Evolutionary conservation across 2,113 vertebrate genomes (phyloP).

Genomic region (Oceanites oceanicus): DNA sequence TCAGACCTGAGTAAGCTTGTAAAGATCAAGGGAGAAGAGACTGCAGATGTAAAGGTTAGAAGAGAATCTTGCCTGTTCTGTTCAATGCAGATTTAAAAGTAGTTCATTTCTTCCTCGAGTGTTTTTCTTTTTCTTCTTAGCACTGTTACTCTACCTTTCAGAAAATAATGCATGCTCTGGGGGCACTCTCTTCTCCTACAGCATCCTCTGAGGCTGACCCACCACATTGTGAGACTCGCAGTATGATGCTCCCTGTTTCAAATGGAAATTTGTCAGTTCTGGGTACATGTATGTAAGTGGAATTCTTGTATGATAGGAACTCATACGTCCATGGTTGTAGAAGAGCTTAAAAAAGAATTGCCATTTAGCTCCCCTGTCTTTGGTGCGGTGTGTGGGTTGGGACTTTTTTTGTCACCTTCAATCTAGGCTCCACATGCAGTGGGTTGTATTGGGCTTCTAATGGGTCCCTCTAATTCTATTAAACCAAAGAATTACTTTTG

Average conservation of each 20-base stretch:
- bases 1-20: background rate
- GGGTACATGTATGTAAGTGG: background rate
- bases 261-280: background rate
- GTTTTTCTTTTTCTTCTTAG: background rate
- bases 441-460: background rate
- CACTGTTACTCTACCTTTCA: background rate
- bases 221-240: background rate
- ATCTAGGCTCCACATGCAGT: background rate
- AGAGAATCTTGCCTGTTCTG: background rate
- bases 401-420: slow-evolving; percentile 11
- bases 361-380: background rate
- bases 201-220: background rate
- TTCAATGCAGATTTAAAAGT: background rate
- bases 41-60: background rate
- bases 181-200: background rate
- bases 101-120: background rate
- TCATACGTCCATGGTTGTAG: background rate
- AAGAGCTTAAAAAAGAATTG: background rate
- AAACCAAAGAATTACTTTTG: background rate
- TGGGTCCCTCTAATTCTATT: slow-evolving; percentile 15
- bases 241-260: background rate
- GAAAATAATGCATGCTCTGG: background rate
- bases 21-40: background rate
- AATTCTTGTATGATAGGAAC: background rate
- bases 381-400: background rate